Conservation (phyloP, 2,113 vertebrate genomes). For the Galeopterus variegatus region DNA sequence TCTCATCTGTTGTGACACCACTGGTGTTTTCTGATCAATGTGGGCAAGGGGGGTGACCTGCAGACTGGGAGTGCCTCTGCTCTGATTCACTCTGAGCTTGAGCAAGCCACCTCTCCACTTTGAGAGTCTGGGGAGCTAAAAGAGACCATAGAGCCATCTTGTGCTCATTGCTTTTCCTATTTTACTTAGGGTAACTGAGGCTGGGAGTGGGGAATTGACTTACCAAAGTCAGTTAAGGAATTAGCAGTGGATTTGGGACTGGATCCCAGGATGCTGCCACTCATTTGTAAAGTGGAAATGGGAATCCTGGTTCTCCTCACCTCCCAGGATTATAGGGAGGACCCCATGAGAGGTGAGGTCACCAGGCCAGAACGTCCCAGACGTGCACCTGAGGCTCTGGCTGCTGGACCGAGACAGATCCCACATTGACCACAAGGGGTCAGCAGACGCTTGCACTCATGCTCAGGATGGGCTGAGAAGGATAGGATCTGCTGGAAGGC, state of each 20-base stretch:
- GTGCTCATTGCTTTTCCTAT: not conserved
- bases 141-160: not conserved
- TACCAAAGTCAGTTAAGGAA: not conserved
- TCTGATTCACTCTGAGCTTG: not conserved
- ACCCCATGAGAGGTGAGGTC: slow-evolving; percentile 30
- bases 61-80: not conserved
- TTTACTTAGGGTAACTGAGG: not conserved
- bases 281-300: not conserved
- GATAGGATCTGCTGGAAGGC: not conserved
- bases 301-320: not conserved
- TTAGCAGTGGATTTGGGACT: not conserved
- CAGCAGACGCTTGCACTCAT: not conserved
- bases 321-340: not conserved
- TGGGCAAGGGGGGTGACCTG: not conserved
- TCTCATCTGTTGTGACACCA: not conserved
- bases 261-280: not conserved
- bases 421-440: slow-evolving; percentile 57
- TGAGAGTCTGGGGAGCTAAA: not conserved
- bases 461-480: not conserved
- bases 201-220: not conserved
- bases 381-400: not conserved
- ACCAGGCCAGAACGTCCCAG: not conserved
- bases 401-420: not conserved
- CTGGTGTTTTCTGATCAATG: not conserved
- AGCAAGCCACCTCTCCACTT: not conserved